phyloP scores from a whole-genome alignment of 2,113 vertebrate genomes.

The Phoxinus phoxinus region DNA sequence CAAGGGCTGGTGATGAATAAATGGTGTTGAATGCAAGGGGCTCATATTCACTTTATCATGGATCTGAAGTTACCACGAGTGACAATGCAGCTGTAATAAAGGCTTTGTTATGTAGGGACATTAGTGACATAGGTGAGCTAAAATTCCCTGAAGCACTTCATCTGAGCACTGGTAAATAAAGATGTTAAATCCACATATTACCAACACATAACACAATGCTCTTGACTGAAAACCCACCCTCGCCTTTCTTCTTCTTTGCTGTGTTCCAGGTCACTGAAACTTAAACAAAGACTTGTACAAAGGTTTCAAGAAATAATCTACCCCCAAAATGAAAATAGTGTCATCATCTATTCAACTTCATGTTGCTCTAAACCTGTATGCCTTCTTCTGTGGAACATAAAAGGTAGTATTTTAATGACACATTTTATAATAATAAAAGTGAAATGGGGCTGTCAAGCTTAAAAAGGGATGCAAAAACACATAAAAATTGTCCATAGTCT shows the following conservation, averaged over 20 bases:
- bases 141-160: slow-evolving; percentile 13
- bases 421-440: background rate
- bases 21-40: background rate
- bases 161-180: background rate
- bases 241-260: background rate
- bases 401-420: background rate
- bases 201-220: slow-evolving; percentile 2
- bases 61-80: slow-evolving; percentile 16
- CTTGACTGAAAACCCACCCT: background rate
- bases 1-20: background rate
- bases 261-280: slow-evolving; percentile 37
- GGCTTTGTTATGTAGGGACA: background rate
- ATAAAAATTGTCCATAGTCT: background rate
- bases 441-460: background rate
- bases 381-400: background rate
- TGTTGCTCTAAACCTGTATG: background rate
- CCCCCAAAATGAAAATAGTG: background rate
- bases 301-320: slow-evolving; percentile 9
- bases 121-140: background rate
- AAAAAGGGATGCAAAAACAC: background rate
- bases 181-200: slow-evolving; percentile 18
- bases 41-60: slow-evolving; percentile 18
- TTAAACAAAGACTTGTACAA: background rate
- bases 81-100: slow-evolving; percentile 21
- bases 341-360: background rate